Percentiles rank a stretch among this genome's conserved stretches.
Evolutionary conservation across 1,140 invertebrate species (phyloP).

Genomic region (Hypothenemus hampei): DNA sequence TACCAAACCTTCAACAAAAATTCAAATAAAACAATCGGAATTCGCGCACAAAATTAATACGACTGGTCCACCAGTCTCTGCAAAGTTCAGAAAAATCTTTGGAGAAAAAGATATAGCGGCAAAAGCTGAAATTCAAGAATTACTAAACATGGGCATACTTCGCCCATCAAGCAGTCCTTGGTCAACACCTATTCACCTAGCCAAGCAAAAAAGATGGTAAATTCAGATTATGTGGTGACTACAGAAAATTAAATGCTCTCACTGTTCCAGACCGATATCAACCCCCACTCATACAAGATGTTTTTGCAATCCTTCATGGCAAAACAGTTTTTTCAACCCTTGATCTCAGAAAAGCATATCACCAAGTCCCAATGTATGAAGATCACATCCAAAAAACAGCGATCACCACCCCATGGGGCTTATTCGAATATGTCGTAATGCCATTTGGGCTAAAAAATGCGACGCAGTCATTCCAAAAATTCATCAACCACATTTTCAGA

Average conservation of each 20-base stretch:
- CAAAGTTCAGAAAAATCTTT: constrained; percentile 39
- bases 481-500: constrained; percentile 2
- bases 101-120: constrained; percentile 34
- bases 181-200: constrained; percentile 44
- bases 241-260: constrained; percentile 44
- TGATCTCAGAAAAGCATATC: not conserved
- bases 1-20: not conserved
- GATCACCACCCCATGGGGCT: constrained; percentile 40
- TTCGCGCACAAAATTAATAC: constrained; percentile 34
- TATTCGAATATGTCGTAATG: constrained; percentile 41
- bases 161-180: constrained; percentile 42
- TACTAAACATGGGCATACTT: constrained; percentile 31
- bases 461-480: constrained; percentile 2
- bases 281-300: constrained; percentile 38
- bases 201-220: constrained; percentile 41
- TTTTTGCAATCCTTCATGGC: constrained; percentile 15
- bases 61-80: constrained; percentile 38
- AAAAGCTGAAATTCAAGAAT: constrained; percentile 35
- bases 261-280: constrained; percentile 46
- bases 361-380: constrained; percentile 35
- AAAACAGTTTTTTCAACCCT: not conserved
- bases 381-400: constrained; percentile 44
- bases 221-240: constrained; percentile 47
- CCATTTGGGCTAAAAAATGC: constrained; percentile 11
- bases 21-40: not conserved